These are phyloP conservation scores for Octonoba sinensis DNA, from an alignment of 2,888 invertebrate genomes.

Conservation along the genomic window DNA sequence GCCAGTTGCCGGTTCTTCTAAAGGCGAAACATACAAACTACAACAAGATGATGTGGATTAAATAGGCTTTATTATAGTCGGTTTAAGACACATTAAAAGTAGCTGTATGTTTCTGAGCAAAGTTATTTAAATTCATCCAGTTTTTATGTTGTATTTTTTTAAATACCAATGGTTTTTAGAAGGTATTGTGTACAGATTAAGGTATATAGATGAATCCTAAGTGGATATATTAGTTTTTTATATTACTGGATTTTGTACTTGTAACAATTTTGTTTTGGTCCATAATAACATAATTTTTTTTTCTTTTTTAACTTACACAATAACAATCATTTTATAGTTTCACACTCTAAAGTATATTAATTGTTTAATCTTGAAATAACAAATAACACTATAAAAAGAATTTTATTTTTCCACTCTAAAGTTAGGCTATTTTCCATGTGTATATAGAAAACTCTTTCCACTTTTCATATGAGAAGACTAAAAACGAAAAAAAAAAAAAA, in stretches of 20 bases:
- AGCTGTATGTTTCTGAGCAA: constrained; percentile 24
- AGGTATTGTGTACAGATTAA: constrained; percentile 4
- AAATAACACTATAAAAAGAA: background rate
- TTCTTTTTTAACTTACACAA: too few relatives aligned
- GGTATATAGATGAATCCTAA: constrained; percentile 4
- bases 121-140: constrained; percentile 9
- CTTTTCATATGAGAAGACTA: background rate
- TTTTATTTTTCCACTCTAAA: constrained; percentile 50
- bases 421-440: constrained; percentile 38
- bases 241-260: constrained; percentile 14
- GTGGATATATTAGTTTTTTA: constrained; percentile 27
- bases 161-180: constrained; percentile 8
- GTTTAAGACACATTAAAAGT: constrained; percentile 1
- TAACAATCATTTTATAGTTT: too few relatives aligned
- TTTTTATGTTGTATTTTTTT: constrained; percentile 7
- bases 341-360: too few relatives aligned
- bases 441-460: constrained; percentile 29
- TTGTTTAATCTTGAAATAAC: too few relatives aligned
- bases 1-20: constrained; percentile 55
- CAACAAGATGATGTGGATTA: constrained; percentile 62
- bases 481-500: too few relatives aligned
- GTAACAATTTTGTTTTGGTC: background rate
- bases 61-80: background rate
- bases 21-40: constrained; percentile 29
- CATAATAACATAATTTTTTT: too few relatives aligned